These are phyloP conservation scores for Patella ulyssiponensis DNA, from an alignment of 2,888 invertebrate species.

Conservation along the genomic window DNA sequence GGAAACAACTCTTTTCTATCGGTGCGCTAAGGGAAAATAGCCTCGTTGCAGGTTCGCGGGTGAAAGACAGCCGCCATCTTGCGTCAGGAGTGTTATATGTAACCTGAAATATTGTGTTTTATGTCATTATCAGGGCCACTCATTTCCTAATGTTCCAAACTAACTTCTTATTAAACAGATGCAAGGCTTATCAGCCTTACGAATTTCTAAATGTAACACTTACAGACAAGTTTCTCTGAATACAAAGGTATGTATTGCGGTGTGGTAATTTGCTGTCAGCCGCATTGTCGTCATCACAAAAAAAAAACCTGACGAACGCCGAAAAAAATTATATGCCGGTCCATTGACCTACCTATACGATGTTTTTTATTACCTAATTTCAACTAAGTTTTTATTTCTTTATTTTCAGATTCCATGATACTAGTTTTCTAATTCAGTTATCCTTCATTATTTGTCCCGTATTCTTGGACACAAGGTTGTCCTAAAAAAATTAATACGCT, in stretches of 20 bases:
- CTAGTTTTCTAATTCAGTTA: conserved; percentile 1
- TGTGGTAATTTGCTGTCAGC: conserved; percentile 6
- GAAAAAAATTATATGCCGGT: too few species aligned
- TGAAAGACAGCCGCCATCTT: conserved; percentile 59
- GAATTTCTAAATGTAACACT: conserved; percentile 1
- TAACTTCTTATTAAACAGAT: conserved; percentile 2
- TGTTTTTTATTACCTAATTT: too few species aligned
- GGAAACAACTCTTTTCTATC: conserved; percentile 30
- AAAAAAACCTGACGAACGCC: too few species aligned
- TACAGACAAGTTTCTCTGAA: background rate
- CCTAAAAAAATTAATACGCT: conserved; percentile 10
- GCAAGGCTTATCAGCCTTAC: conserved; percentile 7
- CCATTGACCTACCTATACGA: too few species aligned
- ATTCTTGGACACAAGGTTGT: conserved; percentile 13
- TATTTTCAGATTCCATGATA: background rate
- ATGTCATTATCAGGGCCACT: background rate
- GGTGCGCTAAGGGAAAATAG: conserved; percentile 23
- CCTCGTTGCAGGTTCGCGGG: conserved; percentile 57
- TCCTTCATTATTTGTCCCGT: conserved; percentile 20
- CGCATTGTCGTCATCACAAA: background rate
- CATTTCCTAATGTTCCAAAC: conserved; percentile 15
- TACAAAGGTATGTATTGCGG: conserved; percentile 8
- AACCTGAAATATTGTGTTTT: conserved; percentile 25
- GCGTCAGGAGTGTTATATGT: conserved; percentile 28
- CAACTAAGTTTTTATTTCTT: too few species aligned